These are phyloP conservation scores for Sisor rabdophorus DNA, from an alignment of 2,113 vertebrate genomes.

Conservation along the genomic window DNA sequence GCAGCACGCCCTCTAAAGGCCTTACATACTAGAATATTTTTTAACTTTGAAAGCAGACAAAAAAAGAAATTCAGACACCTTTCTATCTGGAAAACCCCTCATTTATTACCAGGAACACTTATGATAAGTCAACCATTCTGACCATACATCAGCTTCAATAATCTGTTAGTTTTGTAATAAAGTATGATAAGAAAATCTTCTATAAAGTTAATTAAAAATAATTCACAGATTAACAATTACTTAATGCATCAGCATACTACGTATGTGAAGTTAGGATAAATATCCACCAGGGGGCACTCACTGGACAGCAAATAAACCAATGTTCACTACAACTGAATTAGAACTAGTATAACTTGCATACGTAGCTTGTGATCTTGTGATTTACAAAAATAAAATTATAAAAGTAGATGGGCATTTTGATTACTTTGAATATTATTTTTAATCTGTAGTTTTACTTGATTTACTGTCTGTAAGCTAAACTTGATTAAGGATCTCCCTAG, in stretches of 20 bases:
- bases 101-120: not conserved
- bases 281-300: slow-evolving; percentile 29
- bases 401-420: not conserved
- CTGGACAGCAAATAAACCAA: not conserved
- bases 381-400: not conserved
- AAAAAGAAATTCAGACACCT: not conserved
- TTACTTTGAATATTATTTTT: not conserved
- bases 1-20: slow-evolving; percentile 40
- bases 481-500: slow-evolving; percentile 14
- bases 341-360: not conserved
- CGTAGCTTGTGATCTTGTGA: not conserved
- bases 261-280: not conserved
- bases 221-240: not conserved
- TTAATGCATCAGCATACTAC: not conserved
- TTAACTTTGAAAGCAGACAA: not conserved
- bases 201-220: not conserved
- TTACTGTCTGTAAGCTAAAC: not conserved
- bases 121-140: not conserved
- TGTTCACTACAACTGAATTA: too few species aligned
- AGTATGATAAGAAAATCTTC: not conserved
- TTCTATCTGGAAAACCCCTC: not conserved
- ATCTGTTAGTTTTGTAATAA: not conserved
- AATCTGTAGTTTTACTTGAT: not conserved
- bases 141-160: not conserved
- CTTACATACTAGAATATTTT: not conserved